These are phyloP conservation scores for Macaca nemestrina DNA, from an alignment of 2,113 vertebrate species.

Conservation along the genomic window DNA sequence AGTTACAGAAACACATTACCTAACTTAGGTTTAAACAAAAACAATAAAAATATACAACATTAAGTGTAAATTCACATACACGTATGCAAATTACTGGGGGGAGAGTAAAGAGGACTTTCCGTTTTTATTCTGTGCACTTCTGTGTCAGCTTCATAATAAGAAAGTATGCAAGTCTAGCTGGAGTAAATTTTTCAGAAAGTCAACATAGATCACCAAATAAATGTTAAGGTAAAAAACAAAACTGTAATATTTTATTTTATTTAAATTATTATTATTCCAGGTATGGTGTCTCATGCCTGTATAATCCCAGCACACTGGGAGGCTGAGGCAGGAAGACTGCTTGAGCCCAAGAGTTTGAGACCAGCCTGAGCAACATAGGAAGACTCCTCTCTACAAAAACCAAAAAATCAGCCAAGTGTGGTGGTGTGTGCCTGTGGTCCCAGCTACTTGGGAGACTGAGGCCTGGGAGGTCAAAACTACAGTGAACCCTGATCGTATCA, in stretches of 20 bases:
- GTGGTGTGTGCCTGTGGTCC: no score
- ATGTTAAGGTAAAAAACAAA: slow-evolving; percentile 29
- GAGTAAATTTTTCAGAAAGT: not conserved
- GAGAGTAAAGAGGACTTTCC: not conserved
- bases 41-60: not conserved
- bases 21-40: slow-evolving; percentile 1
- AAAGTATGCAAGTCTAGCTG: not conserved
- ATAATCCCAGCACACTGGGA: no score
- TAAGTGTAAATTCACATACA: not conserved
- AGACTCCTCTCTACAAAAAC: no score
- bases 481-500: no score
- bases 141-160: not conserved
- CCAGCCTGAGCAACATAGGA: no score
- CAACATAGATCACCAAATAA: slow-evolving; percentile 6
- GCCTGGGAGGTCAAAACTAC: no score
- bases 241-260: not conserved
- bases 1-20: not conserved
- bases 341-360: no score
- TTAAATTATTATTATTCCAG: not conserved
- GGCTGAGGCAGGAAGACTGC: no score
- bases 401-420: no score
- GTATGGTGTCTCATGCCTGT: no score
- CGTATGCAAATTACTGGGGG: not conserved
- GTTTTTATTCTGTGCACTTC: not conserved
- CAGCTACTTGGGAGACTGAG: no score